phyloP scores from a whole-genome alignment of 2,797 vertebrate species.

The Octomys mimax region DNA sequence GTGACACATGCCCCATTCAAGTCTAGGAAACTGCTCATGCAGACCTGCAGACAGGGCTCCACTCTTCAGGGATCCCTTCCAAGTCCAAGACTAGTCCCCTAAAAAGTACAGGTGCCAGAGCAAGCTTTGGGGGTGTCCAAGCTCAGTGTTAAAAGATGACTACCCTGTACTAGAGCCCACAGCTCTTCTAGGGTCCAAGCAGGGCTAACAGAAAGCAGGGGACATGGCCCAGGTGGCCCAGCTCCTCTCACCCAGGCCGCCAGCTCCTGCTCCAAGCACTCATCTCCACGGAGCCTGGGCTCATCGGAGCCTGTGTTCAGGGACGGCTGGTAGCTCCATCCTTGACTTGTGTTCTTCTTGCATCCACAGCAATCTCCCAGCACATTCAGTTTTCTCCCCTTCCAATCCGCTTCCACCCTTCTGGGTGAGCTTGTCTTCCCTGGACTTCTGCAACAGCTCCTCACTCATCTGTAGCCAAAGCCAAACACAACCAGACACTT shows the following conservation, averaged over 20 bases:
- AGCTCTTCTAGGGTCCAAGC: not conserved
- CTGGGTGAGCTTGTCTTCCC: not conserved
- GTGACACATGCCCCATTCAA: not conserved
- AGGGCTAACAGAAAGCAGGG: not conserved
- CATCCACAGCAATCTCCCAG: not conserved
- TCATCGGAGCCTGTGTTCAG: not conserved
- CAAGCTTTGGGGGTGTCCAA: slow-evolving; percentile 18
- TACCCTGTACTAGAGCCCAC: not conserved
- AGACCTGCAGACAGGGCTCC: not conserved
- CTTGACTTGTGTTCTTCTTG: not conserved
- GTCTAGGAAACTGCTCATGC: not conserved
- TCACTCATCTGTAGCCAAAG: not conserved
- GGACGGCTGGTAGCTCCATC: not conserved
- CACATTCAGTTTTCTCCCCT: not conserved
- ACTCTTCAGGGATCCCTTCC: not conserved
- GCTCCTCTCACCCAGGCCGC: not conserved
- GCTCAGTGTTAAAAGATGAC: not conserved
- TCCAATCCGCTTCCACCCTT: not conserved
- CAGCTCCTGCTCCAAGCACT: not conserved
- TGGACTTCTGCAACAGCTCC: not conserved
- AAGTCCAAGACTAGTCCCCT: not conserved
- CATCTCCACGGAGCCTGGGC: not conserved
- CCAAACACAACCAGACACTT: not conserved
- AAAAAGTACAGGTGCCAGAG: not conserved
- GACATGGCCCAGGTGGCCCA: rapidly evolving